phyloP scores from a whole-genome alignment of 1,140 invertebrate species.

The Artemia franciscana region DNA sequence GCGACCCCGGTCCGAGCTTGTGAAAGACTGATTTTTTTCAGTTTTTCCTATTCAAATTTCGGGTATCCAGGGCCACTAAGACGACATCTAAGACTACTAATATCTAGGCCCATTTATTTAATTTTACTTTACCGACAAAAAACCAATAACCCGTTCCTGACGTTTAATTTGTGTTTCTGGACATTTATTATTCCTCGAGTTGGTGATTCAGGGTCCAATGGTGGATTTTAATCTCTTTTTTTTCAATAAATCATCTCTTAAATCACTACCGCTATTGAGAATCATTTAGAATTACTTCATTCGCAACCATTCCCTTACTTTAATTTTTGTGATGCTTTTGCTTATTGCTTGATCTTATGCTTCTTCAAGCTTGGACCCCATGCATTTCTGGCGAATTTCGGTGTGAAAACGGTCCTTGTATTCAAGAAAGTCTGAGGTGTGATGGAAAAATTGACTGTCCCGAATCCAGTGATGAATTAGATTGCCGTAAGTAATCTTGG shows the following conservation, averaged over 20 bases:
- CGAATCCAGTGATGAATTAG: slow-evolving; percentile 38
- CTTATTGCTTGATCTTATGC: slow-evolving; percentile 19
- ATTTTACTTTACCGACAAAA: no score
- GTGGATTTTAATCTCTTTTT: no score
- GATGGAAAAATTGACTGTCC: slow-evolving; percentile 37
- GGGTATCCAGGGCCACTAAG: no score
- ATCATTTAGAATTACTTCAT: background rate
- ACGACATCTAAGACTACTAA: no score
- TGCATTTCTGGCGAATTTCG: slow-evolving; percentile 21
- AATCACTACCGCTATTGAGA: background rate
- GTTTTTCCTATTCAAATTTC: no score
- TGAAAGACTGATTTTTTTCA: no score
- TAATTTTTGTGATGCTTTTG: slow-evolving; percentile 20
- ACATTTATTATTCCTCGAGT: no score
- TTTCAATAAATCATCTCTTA: background rate
- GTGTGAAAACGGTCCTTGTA: slow-evolving; percentile 41
- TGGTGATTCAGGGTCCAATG: no score
- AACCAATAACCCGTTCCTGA: no score
- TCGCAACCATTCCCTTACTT: background rate
- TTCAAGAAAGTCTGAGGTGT: slow-evolving; percentile 27
- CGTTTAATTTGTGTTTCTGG: no score
- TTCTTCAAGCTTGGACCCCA: slow-evolving; percentile 12
- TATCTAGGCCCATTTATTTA: no score
- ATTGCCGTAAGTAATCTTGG: slow-evolving; percentile 25
- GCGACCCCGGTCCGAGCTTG: no score